Evolutionary conservation across 2,113 vertebrate genomes (phyloP).

Genomic region (Thamnophis sirtalis): DNA sequence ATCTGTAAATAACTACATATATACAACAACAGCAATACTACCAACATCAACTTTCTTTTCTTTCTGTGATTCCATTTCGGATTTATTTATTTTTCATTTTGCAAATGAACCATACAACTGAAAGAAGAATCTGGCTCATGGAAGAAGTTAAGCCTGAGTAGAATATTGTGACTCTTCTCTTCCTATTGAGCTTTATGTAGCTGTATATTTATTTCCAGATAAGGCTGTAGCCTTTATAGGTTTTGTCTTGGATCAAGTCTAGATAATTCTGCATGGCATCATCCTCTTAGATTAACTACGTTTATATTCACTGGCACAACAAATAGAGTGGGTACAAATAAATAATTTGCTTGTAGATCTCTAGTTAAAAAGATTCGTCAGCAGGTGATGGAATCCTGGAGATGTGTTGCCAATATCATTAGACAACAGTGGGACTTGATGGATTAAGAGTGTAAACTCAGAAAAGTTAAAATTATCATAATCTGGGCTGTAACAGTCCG

Average conservation of each 20-base stretch:
- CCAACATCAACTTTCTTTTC: background rate
- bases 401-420: background rate
- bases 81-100: background rate
- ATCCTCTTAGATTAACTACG: background rate
- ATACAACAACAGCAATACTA: background rate
- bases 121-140: background rate
- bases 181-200: background rate
- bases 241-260: background rate
- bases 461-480: background rate
- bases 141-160: background rate
- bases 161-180: background rate
- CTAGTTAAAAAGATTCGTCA: background rate
- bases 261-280: background rate
- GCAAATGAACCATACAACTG: background rate
- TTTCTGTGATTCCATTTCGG: background rate
- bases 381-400: background rate
- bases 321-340: background rate
- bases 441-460: background rate
- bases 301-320: background rate
- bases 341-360: background rate
- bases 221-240: background rate
- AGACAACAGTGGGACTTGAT: background rate
- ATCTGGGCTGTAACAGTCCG: background rate
- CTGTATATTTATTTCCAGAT: background rate
- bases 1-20: background rate